A percentile compares a stretch with the other conserved stretches of the same genome.
Evolutionary conservation across 2,888 invertebrate species (phyloP).

Genomic region (Phasia obesa): DNA sequence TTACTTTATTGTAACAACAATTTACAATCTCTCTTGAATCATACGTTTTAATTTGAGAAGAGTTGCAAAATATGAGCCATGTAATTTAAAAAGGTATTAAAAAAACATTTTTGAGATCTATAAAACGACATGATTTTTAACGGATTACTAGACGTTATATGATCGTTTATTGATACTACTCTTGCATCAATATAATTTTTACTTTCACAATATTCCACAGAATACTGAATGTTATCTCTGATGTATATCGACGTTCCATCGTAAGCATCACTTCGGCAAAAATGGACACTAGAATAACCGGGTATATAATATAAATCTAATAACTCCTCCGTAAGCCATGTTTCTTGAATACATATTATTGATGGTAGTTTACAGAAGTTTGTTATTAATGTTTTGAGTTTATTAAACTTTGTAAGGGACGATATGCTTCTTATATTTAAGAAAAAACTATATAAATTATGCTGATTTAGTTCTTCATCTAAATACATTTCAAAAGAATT

Average conservation of each 20-base stretch:
- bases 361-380: background rate
- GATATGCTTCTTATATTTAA: background rate
- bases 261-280: background rate
- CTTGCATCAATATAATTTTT: constrained; percentile 5
- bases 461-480: background rate
- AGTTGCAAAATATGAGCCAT: background rate
- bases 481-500: constrained; percentile 9
- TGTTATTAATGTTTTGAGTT: constrained; percentile 3
- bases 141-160: background rate
- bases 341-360: constrained; percentile 4
- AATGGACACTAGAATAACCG: constrained; percentile 1
- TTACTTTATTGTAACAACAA: constrained; percentile 8
- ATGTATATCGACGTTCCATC: constrained; percentile 16
- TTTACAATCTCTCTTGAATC: constrained; percentile 3
- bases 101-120: background rate
- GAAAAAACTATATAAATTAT: constrained; percentile 6
- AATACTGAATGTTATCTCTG: constrained; percentile 10
- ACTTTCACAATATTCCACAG: constrained; percentile 11
- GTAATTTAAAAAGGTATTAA: background rate
- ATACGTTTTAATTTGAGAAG: background rate
- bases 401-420: background rate
- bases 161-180: constrained; percentile 4
- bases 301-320: constrained; percentile 15
- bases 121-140: constrained; percentile 8
- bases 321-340: constrained; percentile 1